Base-by-base conservation (phyloP, 2,888 invertebrate genomes). In the Andrena fulva region DNA sequence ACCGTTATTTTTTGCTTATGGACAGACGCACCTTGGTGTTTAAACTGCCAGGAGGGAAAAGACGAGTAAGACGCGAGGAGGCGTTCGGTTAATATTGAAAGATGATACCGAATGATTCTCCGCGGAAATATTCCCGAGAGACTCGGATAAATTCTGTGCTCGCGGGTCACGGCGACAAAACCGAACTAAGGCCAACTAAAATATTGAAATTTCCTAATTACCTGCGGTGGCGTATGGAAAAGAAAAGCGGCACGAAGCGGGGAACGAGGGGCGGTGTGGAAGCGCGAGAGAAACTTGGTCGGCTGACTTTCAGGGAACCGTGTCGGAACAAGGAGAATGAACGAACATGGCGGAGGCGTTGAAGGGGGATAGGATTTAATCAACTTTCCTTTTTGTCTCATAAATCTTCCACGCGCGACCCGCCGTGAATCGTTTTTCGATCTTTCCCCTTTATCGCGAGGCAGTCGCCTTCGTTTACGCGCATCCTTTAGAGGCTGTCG, bases 321-420 rank as follows among this genome's bases (percentile, higher is more conserved):
- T 67, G 68, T 73, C 71, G 70, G 31, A 64, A 78, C 78, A 69
- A 72, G 70, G 81, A 75, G 81, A 63, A 82, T 70, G 80, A 76
- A 77, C 63, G 69, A 69, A 62, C 29, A 16, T 50, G 35, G 68
- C 69, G 78, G 64, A 59, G 63, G 29, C 67, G 56, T 72, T 72
- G 75, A 73, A 62, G 64, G 67, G 74, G 85, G 74, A 67, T 54
- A 70, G 78, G 85, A 84, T 86, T 91, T 90, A 89, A 90, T 90
- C 82, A 90, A 91, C 84, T 85, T 87, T 78, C 82, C 85, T 85
- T 88, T 89, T 89, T 88, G 80, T 82, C 86, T 82, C 88, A 80
- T 89, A 89, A 89, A 91, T 91, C 89, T 87, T 80, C 67, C 72
- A 29, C 73, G 72, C 76, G 68, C 80, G 77, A 35, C 63, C n/a